Evolutionary conservation across 2,113 vertebrate species (phyloP), one percentile per base, ranked within the genome.

Genomic region (human): DNA sequence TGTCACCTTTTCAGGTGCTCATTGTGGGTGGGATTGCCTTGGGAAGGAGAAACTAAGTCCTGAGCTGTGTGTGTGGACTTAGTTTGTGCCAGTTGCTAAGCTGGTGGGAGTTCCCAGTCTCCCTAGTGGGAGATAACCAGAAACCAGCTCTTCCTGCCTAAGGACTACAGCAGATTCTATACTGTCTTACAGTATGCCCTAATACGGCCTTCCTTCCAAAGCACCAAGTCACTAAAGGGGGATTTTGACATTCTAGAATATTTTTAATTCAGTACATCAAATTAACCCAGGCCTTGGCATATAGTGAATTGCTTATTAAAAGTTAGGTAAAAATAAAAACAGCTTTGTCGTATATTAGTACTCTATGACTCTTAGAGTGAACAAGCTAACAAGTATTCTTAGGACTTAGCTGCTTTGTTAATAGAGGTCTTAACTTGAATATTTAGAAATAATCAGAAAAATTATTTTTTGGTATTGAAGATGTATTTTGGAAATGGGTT

Each of bases 401-500:
- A 80, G 6, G 27, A 79, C 48, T 81, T 10, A 90, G 5, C 27
- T 84, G 35, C 18, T 90, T 57, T 96, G 35, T 66, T 96, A 79
- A 30, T 55, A 86, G 55, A 85, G 27, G 27, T 8, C n/a, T 85
- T 95, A n/a, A 25, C 78, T 66, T 81, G 30, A 82, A 45, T 87
- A 94, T 73, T 72, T 92, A 90, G 57, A 76, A 25, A 23, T 30
- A 38, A 43, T 79, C 8, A 30, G 13, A 66, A 76, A 94, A 82
- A 52, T 4, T 45, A 14, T 25, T 87, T 95, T 92, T 59, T 93
- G 35, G 78, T 5, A 55, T 72, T 50, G 55, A 45, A 30, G 23
- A 72, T 52, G 83, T 82, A 40, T 50, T 96, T 76, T 79, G 43
- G 57, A 89, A 70, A 25, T 94, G 12, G 6, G 17, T 93, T 97